Evolutionary conservation across 2,113 vertebrate species (phyloP).

Genomic region (Semnopithecus entellus): DNA sequence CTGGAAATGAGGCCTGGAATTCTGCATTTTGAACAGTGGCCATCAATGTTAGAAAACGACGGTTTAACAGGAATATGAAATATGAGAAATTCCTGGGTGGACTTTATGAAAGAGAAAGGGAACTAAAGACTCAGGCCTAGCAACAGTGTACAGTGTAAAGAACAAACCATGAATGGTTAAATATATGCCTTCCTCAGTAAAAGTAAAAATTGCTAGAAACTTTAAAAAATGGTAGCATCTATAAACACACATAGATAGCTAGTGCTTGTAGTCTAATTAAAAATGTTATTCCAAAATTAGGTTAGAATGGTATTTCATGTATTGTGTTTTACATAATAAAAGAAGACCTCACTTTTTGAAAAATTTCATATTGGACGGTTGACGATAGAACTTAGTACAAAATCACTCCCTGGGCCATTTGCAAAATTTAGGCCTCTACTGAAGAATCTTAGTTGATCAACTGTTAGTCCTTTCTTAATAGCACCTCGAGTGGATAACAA

Average conservation of each 20-base stretch:
- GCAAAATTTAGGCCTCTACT: neutral
- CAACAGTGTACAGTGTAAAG: neutral
- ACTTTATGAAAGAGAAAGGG: neutral
- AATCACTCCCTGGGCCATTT: neutral
- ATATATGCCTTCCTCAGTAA: neutral
- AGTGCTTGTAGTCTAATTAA: neutral
- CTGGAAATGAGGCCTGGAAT: neutral
- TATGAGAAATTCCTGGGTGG: neutral
- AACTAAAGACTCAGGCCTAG: neutral
- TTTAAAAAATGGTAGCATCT: neutral
- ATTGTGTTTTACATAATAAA: neutral
- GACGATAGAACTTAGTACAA: neutral
- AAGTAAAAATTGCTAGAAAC: neutral
- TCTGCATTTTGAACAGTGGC: neutral
- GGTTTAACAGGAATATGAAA: slow-evolving; percentile 26
- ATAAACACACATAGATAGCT: neutral
- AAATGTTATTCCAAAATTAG: slow-evolving; percentile 33
- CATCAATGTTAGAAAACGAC: neutral
- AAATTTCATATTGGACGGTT: neutral
- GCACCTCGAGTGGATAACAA: neutral
- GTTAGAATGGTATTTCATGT: neutral
- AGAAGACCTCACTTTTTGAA: neutral
- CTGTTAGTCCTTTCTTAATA: neutral
- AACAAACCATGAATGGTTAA: slow-evolving; percentile 1
- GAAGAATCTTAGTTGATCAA: neutral